Evolutionary conservation across 2,797 vertebrate species (phyloP).

Genomic region (Lutjanus campechanus): DNA sequence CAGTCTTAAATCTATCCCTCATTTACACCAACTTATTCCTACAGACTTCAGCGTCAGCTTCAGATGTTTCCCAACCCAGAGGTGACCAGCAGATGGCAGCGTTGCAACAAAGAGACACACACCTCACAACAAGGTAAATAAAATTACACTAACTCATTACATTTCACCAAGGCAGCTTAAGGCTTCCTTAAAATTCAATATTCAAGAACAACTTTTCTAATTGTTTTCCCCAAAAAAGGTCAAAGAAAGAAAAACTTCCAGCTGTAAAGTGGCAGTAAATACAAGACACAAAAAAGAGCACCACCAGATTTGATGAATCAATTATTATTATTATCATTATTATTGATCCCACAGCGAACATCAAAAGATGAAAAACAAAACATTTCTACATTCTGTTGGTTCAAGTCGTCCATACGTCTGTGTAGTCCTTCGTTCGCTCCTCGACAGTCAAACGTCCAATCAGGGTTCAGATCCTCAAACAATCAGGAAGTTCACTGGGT

Average conservation of each 20-base stretch:
- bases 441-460: slow-evolving; percentile 33
- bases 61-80: no score
- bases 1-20: neutral
- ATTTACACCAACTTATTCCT: neutral
- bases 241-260: neutral
- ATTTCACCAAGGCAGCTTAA: no score
- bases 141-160: no score
- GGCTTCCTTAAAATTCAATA: neutral
- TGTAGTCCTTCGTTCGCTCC: slow-evolving; percentile 13
- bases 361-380: slow-evolving; percentile 52
- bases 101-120: neutral
- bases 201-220: neutral
- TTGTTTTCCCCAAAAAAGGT: neutral
- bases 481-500: slow-evolving; percentile 41
- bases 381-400: slow-evolving; percentile 60
- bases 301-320: slow-evolving; percentile 22
- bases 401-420: slow-evolving; percentile 14
- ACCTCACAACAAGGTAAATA: no score
- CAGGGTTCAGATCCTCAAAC: slow-evolving; percentile 41
- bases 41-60: neutral
- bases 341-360: slow-evolving; percentile 63
- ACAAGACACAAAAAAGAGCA: slow-evolving; percentile 1
- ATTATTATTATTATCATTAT: slow-evolving; percentile 60
- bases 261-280: no score
- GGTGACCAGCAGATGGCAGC: neutral